Base-by-base conservation (phyloP, 2,888 invertebrate genomes). In the Brachyopa scutellaris region DNA sequence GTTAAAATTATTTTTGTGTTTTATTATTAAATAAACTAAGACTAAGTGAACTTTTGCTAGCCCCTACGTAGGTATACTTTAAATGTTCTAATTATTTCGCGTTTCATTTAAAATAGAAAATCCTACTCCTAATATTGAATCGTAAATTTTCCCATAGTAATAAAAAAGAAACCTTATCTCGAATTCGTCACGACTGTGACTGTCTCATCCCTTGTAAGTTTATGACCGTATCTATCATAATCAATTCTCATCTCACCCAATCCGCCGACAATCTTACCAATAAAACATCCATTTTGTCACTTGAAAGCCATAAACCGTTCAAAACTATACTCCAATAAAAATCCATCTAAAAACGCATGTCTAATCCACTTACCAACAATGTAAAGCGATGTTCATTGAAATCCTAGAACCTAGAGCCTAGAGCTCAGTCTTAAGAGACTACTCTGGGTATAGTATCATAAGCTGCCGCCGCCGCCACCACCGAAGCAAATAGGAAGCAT, bases 201-300 rank as follows among this genome's bases (percentile, higher is more conserved):
- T n/a, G n/a, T n/a, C n/a, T n/a, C 47, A 29, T 53, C 40, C 15
- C 36, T 47, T 64, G 13, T 31, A 47, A 47, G 36, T 55, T 74
- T 66, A 57, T 47, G 51, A 74, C 15, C 45, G 11, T 26, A 55
- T 69, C 69, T 38, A 17, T 62, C 45, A 69, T 55, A 36, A 61
- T 61, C 36, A 42, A 61, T 61, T 76, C 38, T 38, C 33, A 33
- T 49, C 47, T 55, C 15, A 53, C 40, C 40, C 6, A 49, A 17
- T 59, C 15, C 13, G 23, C 51, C 53, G 53, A 55, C 62, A 45
- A 26, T 62, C 38, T 47, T 9, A 9, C 31, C 69, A 64, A 66
- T 47, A 77, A 53, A 70, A 77, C 82, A 70, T 77, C 64, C 69
- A 66, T 77, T 77, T 82, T 77, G 82, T 82, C 82, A 82, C 82